Evolutionary conservation across 2,797 vertebrate genomes (phyloP).

Genomic region (Sphenodon punctatus): DNA sequence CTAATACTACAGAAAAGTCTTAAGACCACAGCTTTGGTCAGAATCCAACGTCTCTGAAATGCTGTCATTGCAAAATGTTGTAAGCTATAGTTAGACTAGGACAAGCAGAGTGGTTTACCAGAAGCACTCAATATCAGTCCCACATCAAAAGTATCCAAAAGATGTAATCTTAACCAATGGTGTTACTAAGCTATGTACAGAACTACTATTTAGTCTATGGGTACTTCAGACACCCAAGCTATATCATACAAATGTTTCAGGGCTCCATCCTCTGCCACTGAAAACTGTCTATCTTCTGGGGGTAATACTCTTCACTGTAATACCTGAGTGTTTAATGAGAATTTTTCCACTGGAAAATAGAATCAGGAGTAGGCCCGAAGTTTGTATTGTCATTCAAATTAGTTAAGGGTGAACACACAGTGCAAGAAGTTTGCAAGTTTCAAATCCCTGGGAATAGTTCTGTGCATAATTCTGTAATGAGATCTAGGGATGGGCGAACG

Average conservation of each 20-base stretch:
- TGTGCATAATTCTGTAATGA: too few species aligned
- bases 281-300: background rate
- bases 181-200: background rate
- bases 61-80: background rate
- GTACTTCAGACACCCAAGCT: background rate
- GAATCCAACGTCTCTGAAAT: slow-evolving; percentile 15
- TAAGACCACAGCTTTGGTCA: background rate
- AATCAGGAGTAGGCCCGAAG: background rate
- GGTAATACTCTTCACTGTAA: background rate
- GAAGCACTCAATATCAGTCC: background rate
- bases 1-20: slow-evolving; percentile 1
- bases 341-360: background rate
- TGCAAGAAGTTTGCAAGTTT: background rate
- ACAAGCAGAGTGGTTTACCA: slow-evolving; percentile 14
- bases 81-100: background rate
- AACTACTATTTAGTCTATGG: background rate
- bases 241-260: background rate
- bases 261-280: background rate
- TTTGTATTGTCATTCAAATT: background rate
- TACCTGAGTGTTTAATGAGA: background rate
- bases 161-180: background rate
- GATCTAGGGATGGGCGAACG: too few species aligned
- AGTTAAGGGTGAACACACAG: background rate
- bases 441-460: background rate
- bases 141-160: slow-evolving; percentile 18